These are phyloP conservation scores for Crocuta crocuta DNA, from an alignment of 2,113 vertebrate genomes.

Conservation along the genomic window DNA sequence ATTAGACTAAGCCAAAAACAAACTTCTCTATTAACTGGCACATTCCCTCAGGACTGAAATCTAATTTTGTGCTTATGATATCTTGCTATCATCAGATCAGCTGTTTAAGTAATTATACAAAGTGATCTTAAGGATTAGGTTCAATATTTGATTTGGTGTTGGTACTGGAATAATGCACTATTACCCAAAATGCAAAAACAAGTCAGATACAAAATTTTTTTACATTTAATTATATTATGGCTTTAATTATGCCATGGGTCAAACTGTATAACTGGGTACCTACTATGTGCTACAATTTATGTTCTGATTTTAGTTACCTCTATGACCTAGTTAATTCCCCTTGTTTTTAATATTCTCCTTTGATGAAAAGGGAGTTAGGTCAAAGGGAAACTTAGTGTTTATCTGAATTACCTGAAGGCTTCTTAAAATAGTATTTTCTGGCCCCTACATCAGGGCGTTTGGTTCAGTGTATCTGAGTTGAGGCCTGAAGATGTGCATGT, in stretches of 20 bases:
- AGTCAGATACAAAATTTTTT: not conserved
- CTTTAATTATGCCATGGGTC: not conserved
- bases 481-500: not conserved
- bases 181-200: not conserved
- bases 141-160: not conserved
- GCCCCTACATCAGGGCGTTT: not conserved
- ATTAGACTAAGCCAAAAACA: not conserved
- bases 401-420: not conserved
- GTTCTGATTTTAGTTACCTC: not conserved
- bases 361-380: not conserved
- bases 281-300: not conserved
- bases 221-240: not conserved
- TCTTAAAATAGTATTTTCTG: not conserved
- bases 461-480: not conserved
- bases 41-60: not conserved
- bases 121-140: not conserved
- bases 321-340: not conserved
- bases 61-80: not conserved
- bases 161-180: not conserved
- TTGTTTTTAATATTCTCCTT: not conserved
- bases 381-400: not conserved
- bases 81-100: not conserved
- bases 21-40: not conserved
- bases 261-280: not conserved
- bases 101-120: not conserved